Evolutionary conservation across 2,888 invertebrate species (phyloP), one percentile per base, ranked within the genome.

Genomic region (Anoplius nigerrimus): DNA sequence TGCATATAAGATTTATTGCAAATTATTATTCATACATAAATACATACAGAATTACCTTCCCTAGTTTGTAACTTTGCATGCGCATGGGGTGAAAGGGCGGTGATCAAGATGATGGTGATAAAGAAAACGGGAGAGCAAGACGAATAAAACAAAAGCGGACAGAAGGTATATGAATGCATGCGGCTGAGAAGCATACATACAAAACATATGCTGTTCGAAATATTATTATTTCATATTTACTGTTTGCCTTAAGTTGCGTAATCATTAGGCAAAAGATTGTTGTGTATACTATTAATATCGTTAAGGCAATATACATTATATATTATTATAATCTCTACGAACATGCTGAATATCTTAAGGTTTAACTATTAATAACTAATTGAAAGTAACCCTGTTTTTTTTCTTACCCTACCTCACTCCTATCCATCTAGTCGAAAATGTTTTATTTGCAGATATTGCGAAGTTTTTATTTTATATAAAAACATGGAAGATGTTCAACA

Each of bases 341-440:
- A 69, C 84, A 83, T 81, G 75, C 75, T 84, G 79, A 82, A 79
- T 80, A 82, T 72, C 71, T 69, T 79, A 79, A 79, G 76, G 69
- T 82, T 82, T 82, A 83, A 84, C 78, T 80, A 82, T 83, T 84
- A 84, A 84, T 82, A 83, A 84, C 75, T 83, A 78, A 81, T 81
- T 82, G 82, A 84, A 84, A 82, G 76, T 82, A 22, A 45, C 67
- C 63, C 53, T 79, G 54, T 58, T 72, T 71, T 71, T 71, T 74
- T 45, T 51, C n/a, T 16, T 45, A 45, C 73, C 74, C 73, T 69
- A 74, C 73, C 69, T 76, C 71, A 62, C 58, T 55, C 43, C 57
- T 5, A 11, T 34, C 34, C 4, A 3, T 11, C 11, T 3, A 13
- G 6, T 6, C 11, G 11, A 34, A 34, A 34, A 13, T 11, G 6